phyloP scores from a whole-genome alignment of 2,113 vertebrate genomes.

The Brachionichthys hirsutus region DNA sequence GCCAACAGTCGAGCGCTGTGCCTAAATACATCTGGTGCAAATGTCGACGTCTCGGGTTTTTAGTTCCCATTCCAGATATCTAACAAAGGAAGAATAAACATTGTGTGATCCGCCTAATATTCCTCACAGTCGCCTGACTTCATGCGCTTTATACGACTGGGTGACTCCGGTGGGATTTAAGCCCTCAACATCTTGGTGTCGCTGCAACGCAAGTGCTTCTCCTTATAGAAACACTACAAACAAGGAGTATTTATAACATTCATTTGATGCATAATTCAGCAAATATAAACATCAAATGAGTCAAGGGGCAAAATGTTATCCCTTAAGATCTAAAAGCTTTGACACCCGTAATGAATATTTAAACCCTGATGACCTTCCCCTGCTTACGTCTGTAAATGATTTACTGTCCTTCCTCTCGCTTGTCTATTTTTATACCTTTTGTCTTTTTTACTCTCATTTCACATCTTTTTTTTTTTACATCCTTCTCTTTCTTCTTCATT shows the following conservation, averaged over 20 bases:
- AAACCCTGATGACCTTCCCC: slow-evolving; percentile 60
- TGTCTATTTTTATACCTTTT: slow-evolving; percentile 63
- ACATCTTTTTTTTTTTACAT: slow-evolving; percentile 34
- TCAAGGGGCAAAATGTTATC: slow-evolving; percentile 39
- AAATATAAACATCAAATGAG: slow-evolving; percentile 61
- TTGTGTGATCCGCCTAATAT: neutral
- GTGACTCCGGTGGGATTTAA: slow-evolving; percentile 3
- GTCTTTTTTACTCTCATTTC: slow-evolving; percentile 33
- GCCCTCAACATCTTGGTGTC: neutral
- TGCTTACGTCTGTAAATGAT: slow-evolving; percentile 53
- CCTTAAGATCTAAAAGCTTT: slow-evolving; percentile 54
- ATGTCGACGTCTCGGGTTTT: slow-evolving; percentile 14
- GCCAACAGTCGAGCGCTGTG: neutral
- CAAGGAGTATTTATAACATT: slow-evolving; percentile 46
- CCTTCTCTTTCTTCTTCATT: slow-evolving; percentile 31
- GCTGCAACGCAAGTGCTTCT: neutral
- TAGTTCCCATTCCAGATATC: neutral
- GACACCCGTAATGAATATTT: slow-evolving; percentile 69
- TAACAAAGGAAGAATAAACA: neutral
- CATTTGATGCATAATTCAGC: slow-evolving; percentile 63
- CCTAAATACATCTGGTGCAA: slow-evolving; percentile 7
- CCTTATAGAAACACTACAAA: slow-evolving; percentile 10
- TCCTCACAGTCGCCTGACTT: neutral
- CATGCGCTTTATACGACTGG: neutral
- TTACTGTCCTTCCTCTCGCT: slow-evolving; percentile 40